Evolutionary conservation across 2,113 vertebrate species (phyloP).

Genomic region (Callaeas wilsoni): DNA sequence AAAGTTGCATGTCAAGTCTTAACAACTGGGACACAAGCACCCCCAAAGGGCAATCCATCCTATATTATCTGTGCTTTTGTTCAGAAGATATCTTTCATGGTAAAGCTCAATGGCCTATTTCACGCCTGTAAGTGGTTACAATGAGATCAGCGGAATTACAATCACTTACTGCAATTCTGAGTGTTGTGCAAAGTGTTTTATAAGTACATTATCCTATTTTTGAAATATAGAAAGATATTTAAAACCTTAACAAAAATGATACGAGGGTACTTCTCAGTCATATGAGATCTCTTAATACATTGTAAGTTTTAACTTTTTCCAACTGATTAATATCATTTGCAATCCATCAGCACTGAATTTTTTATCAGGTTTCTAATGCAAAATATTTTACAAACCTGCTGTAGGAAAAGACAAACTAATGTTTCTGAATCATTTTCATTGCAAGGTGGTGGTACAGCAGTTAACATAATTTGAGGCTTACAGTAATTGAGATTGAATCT

Average conservation of each 20-base stretch:
- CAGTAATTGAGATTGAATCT: conserved; percentile 29
- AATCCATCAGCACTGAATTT: not conserved
- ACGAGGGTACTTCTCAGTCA: conserved; percentile 3
- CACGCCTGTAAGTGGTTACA: conserved; percentile 51
- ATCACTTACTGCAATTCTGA: conserved; percentile 58
- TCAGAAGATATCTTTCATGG: conserved; percentile 31
- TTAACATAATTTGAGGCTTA: conserved; percentile 25
- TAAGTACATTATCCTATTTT: conserved; percentile 57
- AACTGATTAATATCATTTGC: not conserved
- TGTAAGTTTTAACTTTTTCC: not conserved
- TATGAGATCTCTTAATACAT: not conserved
- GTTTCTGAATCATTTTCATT: not conserved
- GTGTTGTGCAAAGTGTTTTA: conserved; percentile 40
- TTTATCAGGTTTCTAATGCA: not conserved
- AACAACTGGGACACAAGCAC: not conserved
- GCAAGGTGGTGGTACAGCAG: conserved; percentile 10
- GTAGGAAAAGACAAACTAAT: not conserved
- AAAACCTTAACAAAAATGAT: conserved; percentile 50
- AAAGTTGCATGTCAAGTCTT: not conserved
- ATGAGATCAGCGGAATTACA: conserved; percentile 51
- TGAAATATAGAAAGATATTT: conserved; percentile 54
- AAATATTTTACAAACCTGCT: not conserved
- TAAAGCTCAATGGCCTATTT: conserved; percentile 47
- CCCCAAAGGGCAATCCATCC: conserved; percentile 27
- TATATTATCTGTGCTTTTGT: conserved; percentile 35